A percentile compares a stretch with the other conserved stretches of the same genome.
Evolutionary conservation across 2,797 vertebrate species (phyloP).

Genomic region (Mormyrops attenuatus): DNA sequence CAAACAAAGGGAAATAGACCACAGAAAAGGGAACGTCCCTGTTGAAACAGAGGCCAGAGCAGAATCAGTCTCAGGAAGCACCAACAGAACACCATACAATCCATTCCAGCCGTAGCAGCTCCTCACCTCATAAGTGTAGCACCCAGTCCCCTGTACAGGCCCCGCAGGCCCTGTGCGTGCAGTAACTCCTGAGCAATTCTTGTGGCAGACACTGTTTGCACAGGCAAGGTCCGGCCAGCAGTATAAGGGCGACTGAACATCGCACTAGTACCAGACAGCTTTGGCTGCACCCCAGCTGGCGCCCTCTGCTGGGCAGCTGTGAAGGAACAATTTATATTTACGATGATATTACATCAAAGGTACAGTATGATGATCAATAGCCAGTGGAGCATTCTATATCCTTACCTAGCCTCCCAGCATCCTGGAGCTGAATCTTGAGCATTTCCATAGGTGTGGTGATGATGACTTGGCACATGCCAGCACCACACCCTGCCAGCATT

Average conservation of each 20-base stretch:
- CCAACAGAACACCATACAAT: background rate
- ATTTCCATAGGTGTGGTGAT: conserved; percentile 81
- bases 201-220: conserved; percentile 59
- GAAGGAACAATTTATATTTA: background rate
- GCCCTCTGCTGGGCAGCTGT: conserved; percentile 67
- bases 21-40: conserved; percentile 78
- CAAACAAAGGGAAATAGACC: conserved; percentile 75
- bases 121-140: conserved; percentile 72
- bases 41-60: conserved; percentile 15
- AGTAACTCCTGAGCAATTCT: conserved; percentile 70
- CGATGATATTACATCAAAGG: background rate
- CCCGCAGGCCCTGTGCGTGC: conserved; percentile 63
- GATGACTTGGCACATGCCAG: conserved; percentile 75
- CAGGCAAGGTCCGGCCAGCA: conserved; percentile 44
- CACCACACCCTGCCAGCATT: conserved; percentile 77
- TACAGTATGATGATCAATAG: background rate
- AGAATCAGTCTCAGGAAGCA: background rate
- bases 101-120: background rate
- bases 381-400: background rate
- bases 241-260: conserved; percentile 70
- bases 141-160: conserved; percentile 73
- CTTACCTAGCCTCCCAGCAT: conserved; percentile 71
- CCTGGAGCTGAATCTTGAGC: conserved; percentile 79
- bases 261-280: conserved; percentile 57
- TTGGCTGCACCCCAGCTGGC: conserved; percentile 52